Evolutionary conservation across 2,888 invertebrate species (phyloP).

Genomic region (Caenorhabditis panamensis): DNA sequence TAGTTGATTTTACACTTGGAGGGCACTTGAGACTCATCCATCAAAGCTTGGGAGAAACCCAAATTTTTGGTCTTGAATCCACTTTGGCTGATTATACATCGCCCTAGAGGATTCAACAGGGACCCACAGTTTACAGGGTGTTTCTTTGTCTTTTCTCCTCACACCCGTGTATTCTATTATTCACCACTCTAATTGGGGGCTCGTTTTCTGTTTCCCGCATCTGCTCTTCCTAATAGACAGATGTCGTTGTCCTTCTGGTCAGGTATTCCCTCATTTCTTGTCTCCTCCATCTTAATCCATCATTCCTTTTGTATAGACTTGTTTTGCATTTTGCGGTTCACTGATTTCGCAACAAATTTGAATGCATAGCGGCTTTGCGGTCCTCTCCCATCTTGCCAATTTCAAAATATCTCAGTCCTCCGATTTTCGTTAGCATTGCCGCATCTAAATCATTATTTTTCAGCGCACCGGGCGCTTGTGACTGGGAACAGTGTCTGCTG

Average conservation of each 20-base stretch:
- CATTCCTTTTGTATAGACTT: slow-evolving; percentile 40
- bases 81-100: slow-evolving; percentile 45
- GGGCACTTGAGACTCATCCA: slow-evolving; percentile 38
- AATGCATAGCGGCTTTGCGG: slow-evolving; percentile 38
- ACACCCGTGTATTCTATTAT: slow-evolving; percentile 48
- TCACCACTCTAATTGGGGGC: slow-evolving; percentile 49
- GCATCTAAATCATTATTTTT: slow-evolving; percentile 30
- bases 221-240: slow-evolving; percentile 52
- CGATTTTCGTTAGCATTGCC: not conserved
- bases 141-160: slow-evolving; percentile 50
- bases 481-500: slow-evolving; percentile 71
- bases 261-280: slow-evolving; percentile 32
- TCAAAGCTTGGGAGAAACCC: slow-evolving; percentile 17
- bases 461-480: slow-evolving; percentile 67
- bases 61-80: slow-evolving; percentile 18
- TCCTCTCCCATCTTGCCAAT: slow-evolving; percentile 11
- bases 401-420: slow-evolving; percentile 34
- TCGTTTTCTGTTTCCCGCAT: slow-evolving; percentile 45
- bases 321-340: slow-evolving; percentile 58
- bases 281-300: slow-evolving; percentile 10
- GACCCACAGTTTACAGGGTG: slow-evolving; percentile 31
- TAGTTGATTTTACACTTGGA: slow-evolving; percentile 43
- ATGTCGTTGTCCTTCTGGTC: slow-evolving; percentile 40
- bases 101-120: not conserved
- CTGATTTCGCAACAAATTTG: slow-evolving; percentile 54